Evolutionary conservation across 2,113 vertebrate genomes (phyloP).

Genomic region (Oreotragus oreotragus): DNA sequence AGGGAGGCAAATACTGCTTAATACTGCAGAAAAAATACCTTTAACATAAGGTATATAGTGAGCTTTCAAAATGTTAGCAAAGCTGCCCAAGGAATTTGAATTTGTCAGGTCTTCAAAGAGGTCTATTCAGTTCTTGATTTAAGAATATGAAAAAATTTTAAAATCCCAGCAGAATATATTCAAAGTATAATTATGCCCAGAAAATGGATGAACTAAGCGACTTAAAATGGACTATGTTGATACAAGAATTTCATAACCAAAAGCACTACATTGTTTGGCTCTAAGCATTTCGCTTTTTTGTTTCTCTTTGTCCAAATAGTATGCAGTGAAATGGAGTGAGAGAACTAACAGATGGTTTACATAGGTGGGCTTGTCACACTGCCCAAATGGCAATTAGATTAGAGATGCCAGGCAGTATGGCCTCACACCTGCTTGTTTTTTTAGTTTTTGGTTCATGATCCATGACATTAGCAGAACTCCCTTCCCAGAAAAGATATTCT

Average conservation of each 20-base stretch:
- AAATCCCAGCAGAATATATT: neutral
- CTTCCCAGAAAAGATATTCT: neutral
- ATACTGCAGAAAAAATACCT: neutral
- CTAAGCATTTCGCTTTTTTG: neutral
- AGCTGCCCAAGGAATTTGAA: neutral
- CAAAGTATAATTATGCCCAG: neutral
- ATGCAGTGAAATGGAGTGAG: slow-evolving; percentile 41
- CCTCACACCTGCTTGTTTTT: slow-evolving; percentile 17
- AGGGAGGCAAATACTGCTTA: neutral
- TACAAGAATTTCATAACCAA: neutral
- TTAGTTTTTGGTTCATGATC: slow-evolving; percentile 22
- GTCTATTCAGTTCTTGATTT: neutral
- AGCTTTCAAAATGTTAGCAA: slow-evolving; percentile 11
- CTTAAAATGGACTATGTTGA: neutral
- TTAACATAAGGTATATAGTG: neutral
- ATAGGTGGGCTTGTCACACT: slow-evolving; percentile 47
- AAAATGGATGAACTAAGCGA: neutral
- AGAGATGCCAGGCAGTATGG: neutral
- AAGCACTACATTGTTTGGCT: neutral
- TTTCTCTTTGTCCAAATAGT: slow-evolving; percentile 25
- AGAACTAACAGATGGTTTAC: slow-evolving; percentile 53
- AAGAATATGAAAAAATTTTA: neutral
- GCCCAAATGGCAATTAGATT: slow-evolving; percentile 13
- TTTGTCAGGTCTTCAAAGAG: neutral
- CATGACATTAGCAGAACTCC: neutral